phyloP scores from a whole-genome alignment of 2,113 vertebrate species.

The Prinia subflava region DNA sequence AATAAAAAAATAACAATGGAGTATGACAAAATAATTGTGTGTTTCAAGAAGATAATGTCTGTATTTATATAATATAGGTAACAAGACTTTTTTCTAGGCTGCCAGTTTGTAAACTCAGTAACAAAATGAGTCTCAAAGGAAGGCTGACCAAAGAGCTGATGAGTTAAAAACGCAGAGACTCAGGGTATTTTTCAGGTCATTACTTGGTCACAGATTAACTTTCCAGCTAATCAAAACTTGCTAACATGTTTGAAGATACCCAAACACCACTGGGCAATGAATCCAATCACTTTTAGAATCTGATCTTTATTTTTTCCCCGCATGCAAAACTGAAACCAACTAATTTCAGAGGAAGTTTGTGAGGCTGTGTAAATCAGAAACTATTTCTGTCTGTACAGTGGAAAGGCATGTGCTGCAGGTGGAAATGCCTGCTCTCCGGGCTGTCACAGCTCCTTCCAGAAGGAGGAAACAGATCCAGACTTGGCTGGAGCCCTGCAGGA shows the following conservation, averaged over 20 bases:
- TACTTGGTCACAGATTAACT: background rate
- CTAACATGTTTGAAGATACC: background rate
- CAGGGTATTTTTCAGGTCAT: background rate
- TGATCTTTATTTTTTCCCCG: background rate
- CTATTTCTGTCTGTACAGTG: background rate
- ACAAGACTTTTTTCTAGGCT: background rate
- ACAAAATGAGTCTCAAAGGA: background rate
- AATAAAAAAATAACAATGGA: background rate
- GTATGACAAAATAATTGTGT: background rate
- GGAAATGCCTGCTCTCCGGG: background rate
- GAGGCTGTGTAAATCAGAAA: background rate
- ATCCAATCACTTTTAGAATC: background rate
- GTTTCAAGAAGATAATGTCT: background rate
- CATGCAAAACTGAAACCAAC: background rate
- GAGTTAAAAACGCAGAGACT: background rate
- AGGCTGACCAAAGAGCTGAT: background rate
- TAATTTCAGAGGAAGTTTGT: background rate
- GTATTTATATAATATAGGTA: background rate
- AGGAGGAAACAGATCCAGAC: background rate
- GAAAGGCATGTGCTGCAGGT: rapidly evolving
- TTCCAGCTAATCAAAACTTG: background rate
- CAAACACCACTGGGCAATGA: background rate
- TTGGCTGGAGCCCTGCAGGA: background rate
- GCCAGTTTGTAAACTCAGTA: background rate
- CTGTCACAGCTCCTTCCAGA: background rate